Percentiles rank a stretch among this genome's conserved stretches.
Conservation (phyloP, 2,797 vertebrate species). For the Thripadectes ignobilis region DNA sequence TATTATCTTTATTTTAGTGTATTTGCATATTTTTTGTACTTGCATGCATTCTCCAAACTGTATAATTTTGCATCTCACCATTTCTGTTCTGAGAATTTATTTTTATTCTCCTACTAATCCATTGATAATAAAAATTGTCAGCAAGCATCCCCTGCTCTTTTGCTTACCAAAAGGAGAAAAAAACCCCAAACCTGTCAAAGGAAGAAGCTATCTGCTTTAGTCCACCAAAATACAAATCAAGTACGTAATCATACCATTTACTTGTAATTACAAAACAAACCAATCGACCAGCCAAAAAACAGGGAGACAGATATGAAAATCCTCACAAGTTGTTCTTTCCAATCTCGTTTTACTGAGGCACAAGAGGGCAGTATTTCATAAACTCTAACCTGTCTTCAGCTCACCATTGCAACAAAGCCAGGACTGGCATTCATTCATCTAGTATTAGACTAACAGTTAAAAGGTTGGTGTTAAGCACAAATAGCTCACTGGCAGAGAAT, state of each 20-base stretch:
- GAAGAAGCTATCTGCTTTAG: not conserved
- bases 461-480: not conserved
- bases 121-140: not conserved
- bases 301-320: not conserved
- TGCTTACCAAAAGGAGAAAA: not conserved
- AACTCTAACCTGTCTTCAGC: not conserved
- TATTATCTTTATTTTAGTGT: not conserved
- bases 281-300: not conserved
- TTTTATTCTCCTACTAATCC: not conserved
- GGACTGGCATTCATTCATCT: not conserved
- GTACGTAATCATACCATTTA: not conserved
- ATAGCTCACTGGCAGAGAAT: not conserved
- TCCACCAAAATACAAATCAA: not conserved
- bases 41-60: not conserved
- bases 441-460: not conserved
- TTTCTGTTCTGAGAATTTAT: not conserved
- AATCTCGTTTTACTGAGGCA: not conserved
- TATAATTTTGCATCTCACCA: not conserved
- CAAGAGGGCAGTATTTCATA: conserved; percentile 58
- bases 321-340: not conserved
- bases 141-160: not conserved
- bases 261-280: not conserved
- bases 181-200: not conserved
- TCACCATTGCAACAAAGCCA: not conserved
- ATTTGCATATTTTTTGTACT: not conserved